These are phyloP conservation scores for Micrasema minimum DNA, from an alignment of 1,140 invertebrate species.

Conservation along the genomic window DNA sequence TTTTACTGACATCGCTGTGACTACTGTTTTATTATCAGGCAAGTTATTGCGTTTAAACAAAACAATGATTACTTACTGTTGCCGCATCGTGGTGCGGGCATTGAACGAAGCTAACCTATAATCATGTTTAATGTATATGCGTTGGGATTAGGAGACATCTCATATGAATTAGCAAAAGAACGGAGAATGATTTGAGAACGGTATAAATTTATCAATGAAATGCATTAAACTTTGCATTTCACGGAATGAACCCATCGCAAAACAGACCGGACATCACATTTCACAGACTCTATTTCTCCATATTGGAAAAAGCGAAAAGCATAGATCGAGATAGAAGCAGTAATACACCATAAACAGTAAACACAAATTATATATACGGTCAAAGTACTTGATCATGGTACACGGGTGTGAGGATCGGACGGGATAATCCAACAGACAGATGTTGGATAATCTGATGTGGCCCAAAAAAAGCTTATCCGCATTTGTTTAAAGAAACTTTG, in stretches of 20 bases:
- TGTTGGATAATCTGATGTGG: too few relatives aligned
- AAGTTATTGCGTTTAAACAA: conserved; percentile 19
- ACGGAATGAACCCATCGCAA: conserved; percentile 42
- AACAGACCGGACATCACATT: conserved; percentile 37
- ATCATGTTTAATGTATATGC: conserved; percentile 31
- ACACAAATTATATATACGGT: too few relatives aligned
- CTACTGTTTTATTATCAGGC: too few relatives aligned
- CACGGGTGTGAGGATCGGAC: too few relatives aligned
- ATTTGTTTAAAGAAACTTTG: too few relatives aligned
- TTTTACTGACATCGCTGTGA: too few relatives aligned
- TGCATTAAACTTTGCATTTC: conserved; percentile 36
- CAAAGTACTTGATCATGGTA: too few relatives aligned
- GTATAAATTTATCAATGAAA: conserved; percentile 33
- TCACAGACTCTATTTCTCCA: conserved; percentile 29
- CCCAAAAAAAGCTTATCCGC: too few relatives aligned
- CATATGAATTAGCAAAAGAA: conserved; percentile 11
- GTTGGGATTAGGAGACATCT: conserved; percentile 25
- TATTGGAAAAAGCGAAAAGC: conserved; percentile 28
- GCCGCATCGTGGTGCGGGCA: conserved; percentile 40
- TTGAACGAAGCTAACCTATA: conserved; percentile 40
- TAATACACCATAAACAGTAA: too few relatives aligned
- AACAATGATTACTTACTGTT: conserved; percentile 33
- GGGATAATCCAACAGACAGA: too few relatives aligned
- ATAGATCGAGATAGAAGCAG: too few relatives aligned
- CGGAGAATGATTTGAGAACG: conserved; percentile 21